Base-by-base conservation (phyloP, 1,140 invertebrate genomes). In the Trichogramma pretiosum region DNA sequence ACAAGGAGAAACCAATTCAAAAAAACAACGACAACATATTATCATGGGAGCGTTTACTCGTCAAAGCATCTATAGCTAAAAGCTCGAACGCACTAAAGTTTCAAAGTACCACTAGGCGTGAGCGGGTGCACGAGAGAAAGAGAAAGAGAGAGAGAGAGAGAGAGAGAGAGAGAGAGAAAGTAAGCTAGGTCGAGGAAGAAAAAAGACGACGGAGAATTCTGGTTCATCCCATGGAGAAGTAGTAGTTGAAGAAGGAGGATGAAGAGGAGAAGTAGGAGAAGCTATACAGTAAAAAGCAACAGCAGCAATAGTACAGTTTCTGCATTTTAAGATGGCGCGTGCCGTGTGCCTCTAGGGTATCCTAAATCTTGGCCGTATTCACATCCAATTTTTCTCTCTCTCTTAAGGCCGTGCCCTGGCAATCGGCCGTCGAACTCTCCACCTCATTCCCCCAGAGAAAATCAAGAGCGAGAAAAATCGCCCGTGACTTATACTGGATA, bases 371-470 rank as follows among this genome's bases (percentile, higher is more conserved):
- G 46, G 23, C 46, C 33, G 42, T 22, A 48, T 48, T 48, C 46
- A 42, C 46, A 26, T 43, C 33, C 39, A 48, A 48, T 48, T 48
- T 24, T 40, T 48, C 33, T n/a, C n/a, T n/a, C n/a, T n/a, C n/a
- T n/a, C n/a, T n/a, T n/a, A n/a, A n/a, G n/a, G n/a, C n/a, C n/a
- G n/a, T n/a, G n/a, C 8, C 7, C 21, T 42, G 39, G 37, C 46
- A 47, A 47, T 35, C 32, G 42, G 23, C 19, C 19, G 30, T 46
- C 24, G 24, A 46, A 30, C 10, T 35, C 37, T 19, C 13, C 38
- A 2, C 23, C 11, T 26, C 24, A 17, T 7, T 11, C 18, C 11
- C 17, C 17, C 39, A 3, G 14, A 33, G 36, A 16, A 39, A 46
- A 46, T 39, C 45, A 22, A 39, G 28, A 30, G n/a, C n/a, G n/a